Evolutionary conservation across 37 sponge, comb jelly and placozoan genomes (phyloP), one percentile per base, ranked within the genome.

Genomic region (Ianthella basta): DNA sequence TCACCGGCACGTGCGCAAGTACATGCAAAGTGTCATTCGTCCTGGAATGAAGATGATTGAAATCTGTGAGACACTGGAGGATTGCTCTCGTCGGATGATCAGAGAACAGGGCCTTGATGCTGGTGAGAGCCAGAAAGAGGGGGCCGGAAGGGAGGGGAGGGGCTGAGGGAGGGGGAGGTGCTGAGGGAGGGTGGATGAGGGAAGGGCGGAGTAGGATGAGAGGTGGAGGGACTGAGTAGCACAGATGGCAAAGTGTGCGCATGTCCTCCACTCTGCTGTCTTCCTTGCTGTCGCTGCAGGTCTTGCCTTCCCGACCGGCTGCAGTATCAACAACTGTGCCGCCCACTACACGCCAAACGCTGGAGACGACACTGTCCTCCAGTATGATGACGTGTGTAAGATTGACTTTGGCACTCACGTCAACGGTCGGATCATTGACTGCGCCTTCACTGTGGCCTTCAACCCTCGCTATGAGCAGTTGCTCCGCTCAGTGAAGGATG

Each of bases 301-400:
- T 12, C 88, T 95, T 20, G 99, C 99, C 20, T 98, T 98, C 69
- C 99, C 99, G 1, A 98, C 99, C 57, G 99, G 99, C 0, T 96
- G 97, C 83, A 96, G 97, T 39, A 85, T 98, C 56, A 98, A 98
- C 81, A 84, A 93, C 87, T 98, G 99, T 90, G 99, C 99, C 14
- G 99, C 99, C 5, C 99, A 98, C 87, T 98, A 98, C 93, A 98
- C 99, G 25, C 99, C 99, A 56, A 98, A 98, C 86, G 91, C 85
- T 69, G 99, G 99, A 5, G 99, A 98, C 83, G 72, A 89, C 38
- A 98, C 97, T 57, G 97, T 98, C 24, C 94, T 98, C 5, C 79
- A 88, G 54, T 96, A 96, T 72, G 95, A 98, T 83, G 99, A 98
- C 59, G 97, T 98, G 40, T 96, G 96, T 82, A 98, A 98, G 82